phyloP scores from a whole-genome alignment of 2,113 vertebrate genomes.

The Hippoglossus stenolepis region DNA sequence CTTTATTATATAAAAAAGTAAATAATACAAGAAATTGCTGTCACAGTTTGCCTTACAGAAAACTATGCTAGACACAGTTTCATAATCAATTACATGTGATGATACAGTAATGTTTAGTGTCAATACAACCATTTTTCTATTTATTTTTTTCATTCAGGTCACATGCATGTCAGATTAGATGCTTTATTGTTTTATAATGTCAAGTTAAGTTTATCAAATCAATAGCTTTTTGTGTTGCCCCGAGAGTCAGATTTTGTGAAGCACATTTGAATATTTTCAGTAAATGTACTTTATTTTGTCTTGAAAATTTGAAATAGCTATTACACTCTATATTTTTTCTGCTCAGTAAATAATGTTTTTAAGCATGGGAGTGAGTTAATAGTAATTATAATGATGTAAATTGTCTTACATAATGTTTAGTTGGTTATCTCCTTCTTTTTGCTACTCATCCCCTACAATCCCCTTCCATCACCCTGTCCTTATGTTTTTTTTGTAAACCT shows the following conservation, averaged over 20 bases:
- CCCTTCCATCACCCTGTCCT: no score
- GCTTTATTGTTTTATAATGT: no score
- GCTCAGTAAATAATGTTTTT: not conserved
- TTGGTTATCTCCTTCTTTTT: no score
- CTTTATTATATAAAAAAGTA: constrained; percentile 49
- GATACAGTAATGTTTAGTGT: constrained; percentile 1
- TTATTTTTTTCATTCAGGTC: not conserved
- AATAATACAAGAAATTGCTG: not conserved
- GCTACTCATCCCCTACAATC: no score
- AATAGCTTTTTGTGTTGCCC: no score
- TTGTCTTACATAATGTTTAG: no score
- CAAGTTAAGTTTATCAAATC: no score
- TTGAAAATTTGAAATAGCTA: no score
- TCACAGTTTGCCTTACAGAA: constrained; percentile 18
- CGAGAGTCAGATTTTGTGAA: no score
- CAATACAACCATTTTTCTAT: not conserved
- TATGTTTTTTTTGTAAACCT: no score
- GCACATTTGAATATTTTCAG: no score
- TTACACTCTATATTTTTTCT: not conserved
- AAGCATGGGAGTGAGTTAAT: not conserved
- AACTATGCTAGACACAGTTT: constrained; percentile 15
- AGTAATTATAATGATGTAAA: not conserved
- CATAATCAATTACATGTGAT: constrained; percentile 16
- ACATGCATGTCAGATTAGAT: not conserved
- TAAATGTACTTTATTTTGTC: no score